Percentiles rank a stretch among this genome's conserved stretches.
These are phyloP conservation scores for Danaus chrysippus DNA, from an alignment of 2,888 invertebrate species.

Conservation along the genomic window DNA sequence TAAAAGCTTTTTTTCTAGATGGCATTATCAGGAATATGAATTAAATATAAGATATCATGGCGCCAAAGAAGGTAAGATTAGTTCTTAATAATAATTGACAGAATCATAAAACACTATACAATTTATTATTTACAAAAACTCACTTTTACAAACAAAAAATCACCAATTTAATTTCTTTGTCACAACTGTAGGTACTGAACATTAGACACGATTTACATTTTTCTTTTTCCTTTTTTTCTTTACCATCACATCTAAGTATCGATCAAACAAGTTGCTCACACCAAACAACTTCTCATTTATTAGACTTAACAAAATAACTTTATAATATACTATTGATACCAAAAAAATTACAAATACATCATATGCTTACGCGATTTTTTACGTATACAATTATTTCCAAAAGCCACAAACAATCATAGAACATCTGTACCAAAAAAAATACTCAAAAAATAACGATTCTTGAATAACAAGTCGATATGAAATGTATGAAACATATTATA, in stretches of 20 bases:
- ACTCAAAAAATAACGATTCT: not conserved
- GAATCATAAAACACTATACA: constrained; percentile 8
- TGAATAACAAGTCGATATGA: not conserved
- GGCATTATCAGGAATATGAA: constrained; percentile 10
- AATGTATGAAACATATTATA: not conserved
- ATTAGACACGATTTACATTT: constrained; percentile 9
- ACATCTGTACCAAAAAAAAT: not conserved
- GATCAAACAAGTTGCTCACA: constrained; percentile 21
- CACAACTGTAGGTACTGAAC: constrained; percentile 3
- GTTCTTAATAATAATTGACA: constrained; percentile 14
- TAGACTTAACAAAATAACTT: not conserved
- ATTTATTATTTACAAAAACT: constrained; percentile 1
- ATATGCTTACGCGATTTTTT: no score
- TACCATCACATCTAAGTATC: constrained; percentile 12
- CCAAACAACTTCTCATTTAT: not conserved
- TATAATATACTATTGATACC: no score
- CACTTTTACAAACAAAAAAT: not conserved
- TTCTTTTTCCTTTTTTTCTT: constrained; percentile 7
- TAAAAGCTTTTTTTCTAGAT: constrained; percentile 29
- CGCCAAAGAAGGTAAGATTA: constrained; percentile 66
- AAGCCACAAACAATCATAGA: not conserved
- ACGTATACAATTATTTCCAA: not conserved
- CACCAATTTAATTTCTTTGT: not conserved
- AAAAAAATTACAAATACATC: no score
- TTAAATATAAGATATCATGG: constrained; percentile 44